Percentiles rank a stretch among this genome's conserved stretches.
Conservation (phyloP, 2,797 vertebrate genomes). For the Arrhamphus sclerolepis region DNA sequence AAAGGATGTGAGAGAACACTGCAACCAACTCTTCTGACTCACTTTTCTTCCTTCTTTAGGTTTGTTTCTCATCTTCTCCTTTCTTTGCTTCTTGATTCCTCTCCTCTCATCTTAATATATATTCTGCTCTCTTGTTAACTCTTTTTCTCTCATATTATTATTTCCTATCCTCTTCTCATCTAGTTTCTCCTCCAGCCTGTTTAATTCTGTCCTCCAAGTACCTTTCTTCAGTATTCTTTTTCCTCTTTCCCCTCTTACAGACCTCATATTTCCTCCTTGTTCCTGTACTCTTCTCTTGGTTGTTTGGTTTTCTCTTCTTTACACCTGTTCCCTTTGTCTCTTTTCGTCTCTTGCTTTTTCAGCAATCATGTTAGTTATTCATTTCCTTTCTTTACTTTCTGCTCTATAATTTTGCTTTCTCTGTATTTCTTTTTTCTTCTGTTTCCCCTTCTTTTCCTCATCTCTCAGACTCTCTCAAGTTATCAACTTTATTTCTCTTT, state of each 20-base stretch:
- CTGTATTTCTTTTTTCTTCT: not conserved
- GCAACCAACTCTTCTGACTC: slow-evolving; percentile 48
- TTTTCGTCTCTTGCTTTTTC: not conserved
- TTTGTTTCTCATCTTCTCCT: slow-evolving; percentile 30
- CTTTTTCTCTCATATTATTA: slow-evolving; percentile 5
- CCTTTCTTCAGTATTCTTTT: not conserved
- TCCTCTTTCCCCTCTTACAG: not conserved
- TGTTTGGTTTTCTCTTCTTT: no score
- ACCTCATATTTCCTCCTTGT: not conserved
- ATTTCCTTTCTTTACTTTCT: not conserved
- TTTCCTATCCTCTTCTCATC: slow-evolving; percentile 10
- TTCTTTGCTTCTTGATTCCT: slow-evolving; percentile 24
- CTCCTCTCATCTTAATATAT: slow-evolving; percentile 16
- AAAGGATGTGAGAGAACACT: slow-evolving; percentile 46
- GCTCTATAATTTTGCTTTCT: not conserved
- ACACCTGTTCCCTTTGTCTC: not conserved
- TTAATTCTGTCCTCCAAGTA: not conserved
- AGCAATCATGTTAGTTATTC: not conserved
- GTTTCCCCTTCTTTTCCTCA: not conserved
- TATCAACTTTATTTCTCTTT: no score
- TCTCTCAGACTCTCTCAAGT: not conserved
- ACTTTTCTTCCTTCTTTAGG: slow-evolving; percentile 17
- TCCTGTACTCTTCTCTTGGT: no score
- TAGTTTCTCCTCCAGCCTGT: slow-evolving; percentile 4
- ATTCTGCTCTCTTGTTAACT: slow-evolving; percentile 1